Evolutionary conservation across 2,113 vertebrate species (phyloP), one percentile per base, ranked within the genome.

Genomic region (Phalacrocorax pelagicus): DNA sequence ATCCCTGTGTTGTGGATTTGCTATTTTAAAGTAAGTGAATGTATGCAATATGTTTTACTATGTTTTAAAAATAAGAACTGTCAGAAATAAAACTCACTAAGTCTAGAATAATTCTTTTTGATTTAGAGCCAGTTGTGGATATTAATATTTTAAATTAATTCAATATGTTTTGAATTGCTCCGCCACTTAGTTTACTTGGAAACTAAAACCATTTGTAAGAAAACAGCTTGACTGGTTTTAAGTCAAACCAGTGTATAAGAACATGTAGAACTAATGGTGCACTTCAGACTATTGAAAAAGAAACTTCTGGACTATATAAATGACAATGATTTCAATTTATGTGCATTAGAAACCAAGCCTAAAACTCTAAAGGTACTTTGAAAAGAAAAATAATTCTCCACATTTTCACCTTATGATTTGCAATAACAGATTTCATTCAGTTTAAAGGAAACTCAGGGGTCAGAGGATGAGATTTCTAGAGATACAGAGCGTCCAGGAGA

Each of bases 201-300:
- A 96, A 92, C 65, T 40, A 71, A 92, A 96, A 59, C 73, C 80
- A 75, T 79, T 96, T 96, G 61, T 94, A 91, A 81, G 30, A 69
- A 49, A 91, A 15, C 49, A 93, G 70, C 30, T 66, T 24, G 57
- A 36, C n/a, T 73, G 52, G 7, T 70, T 96, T 38, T 65, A 70
- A 85, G 82, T 75, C 47, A 81, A 46, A 70, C 7, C 29, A 36
- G 47, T 38, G 10, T 72, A 26, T 20, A 70, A 36, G 51, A 77
- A 30, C 24, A 15, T 74, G 58, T 88, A 82, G 93, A 90, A 59
- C 8, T 49, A 49, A 77, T 17, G 15, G 23, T 66, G 44, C 30
- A 42, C 34, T 87, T 91, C 34, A 83, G 49, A 55, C 4, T 6
- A 38, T 81, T 65, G 73, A 20, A 90, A 73, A 61, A 15, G 24